phyloP scores from a whole-genome alignment of 2,113 vertebrate genomes.

The Odontesthes bonariensis region DNA sequence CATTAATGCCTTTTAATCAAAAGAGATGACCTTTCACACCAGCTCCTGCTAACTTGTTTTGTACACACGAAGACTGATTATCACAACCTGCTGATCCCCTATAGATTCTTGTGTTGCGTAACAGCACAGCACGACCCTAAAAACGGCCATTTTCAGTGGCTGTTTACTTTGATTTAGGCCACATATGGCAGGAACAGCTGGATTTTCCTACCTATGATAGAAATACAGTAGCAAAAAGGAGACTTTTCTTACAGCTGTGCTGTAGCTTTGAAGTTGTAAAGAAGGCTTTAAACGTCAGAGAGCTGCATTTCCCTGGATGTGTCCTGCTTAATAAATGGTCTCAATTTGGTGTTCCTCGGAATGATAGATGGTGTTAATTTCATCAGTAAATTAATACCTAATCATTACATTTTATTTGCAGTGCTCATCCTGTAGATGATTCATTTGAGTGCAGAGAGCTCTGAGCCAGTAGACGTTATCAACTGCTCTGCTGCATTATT shows the following conservation, averaged over 20 bases:
- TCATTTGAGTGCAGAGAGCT: no score
- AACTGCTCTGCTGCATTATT: no score
- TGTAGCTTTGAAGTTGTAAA: not conserved
- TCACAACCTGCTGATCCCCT: not conserved
- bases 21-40: not conserved
- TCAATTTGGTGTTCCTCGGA: not conserved
- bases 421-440: no score
- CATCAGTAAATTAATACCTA: conserved; percentile 4
- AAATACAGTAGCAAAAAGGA: not conserved
- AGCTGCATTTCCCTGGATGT: not conserved
- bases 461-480: no score
- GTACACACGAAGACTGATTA: conserved; percentile 3
- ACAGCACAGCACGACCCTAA: not conserved
- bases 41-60: not conserved
- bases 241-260: not conserved
- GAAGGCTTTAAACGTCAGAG: conserved; percentile 2
- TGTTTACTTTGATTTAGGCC: not conserved
- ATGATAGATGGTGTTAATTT: not conserved
- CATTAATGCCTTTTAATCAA: no score
- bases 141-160: not conserved
- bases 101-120: not conserved
- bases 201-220: not conserved
- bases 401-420: not conserved
- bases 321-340: not conserved
- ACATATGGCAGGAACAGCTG: no score